These are phyloP conservation scores for Platysteira castanea DNA, from an alignment of 2,113 vertebrate species.

Conservation along the genomic window DNA sequence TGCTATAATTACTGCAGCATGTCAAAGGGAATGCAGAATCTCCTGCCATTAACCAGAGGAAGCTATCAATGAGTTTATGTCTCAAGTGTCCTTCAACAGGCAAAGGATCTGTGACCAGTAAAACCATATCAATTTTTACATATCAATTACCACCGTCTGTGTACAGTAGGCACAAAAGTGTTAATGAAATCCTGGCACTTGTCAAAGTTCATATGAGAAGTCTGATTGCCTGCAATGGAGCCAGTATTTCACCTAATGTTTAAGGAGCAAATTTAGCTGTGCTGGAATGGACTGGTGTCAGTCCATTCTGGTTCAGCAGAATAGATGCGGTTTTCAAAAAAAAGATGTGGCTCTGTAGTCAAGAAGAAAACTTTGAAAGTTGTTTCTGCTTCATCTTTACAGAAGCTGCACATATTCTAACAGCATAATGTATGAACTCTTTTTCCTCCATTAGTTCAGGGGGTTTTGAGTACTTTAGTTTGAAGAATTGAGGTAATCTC, in stretches of 20 bases:
- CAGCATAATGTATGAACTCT: background rate
- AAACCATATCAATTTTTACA: background rate
- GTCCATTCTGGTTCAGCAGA: background rate
- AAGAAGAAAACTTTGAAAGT: background rate
- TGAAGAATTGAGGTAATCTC: background rate
- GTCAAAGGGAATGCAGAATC: background rate
- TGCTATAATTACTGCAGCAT: background rate
- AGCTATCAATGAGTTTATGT: background rate
- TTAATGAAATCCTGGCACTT: background rate
- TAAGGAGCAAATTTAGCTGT: background rate
- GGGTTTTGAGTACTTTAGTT: background rate
- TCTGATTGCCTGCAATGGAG: background rate
- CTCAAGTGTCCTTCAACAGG: background rate
- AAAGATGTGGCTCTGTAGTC: background rate
- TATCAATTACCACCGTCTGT: background rate
- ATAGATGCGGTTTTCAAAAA: background rate
- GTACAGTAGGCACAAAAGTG: background rate
- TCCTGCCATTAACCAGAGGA: background rate
- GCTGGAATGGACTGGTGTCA: background rate
- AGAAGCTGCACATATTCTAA: background rate
- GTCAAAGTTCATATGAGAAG: background rate
- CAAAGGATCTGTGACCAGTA: background rate
- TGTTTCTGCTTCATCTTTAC: background rate
- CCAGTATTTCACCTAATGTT: background rate
- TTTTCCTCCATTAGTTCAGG: background rate